phyloP scores from a whole-genome alignment of 2,888 invertebrate genomes.

The Steinernema hermaphroditum region DNA sequence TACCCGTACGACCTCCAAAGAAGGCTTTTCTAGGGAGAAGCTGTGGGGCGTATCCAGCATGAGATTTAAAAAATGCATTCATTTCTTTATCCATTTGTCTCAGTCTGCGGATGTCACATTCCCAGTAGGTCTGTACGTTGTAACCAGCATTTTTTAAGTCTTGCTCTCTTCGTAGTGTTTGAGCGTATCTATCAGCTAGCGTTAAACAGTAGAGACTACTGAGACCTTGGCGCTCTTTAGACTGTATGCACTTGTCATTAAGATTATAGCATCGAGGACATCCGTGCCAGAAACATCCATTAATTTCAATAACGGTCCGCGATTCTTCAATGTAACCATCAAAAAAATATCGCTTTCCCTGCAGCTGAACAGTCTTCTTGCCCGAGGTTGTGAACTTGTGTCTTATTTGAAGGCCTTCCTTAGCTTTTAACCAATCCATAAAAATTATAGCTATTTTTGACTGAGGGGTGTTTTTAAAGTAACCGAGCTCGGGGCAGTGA shows the following conservation, averaged over 20 bases:
- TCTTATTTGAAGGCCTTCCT: not conserved
- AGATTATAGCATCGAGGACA: not conserved
- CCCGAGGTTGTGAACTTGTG: not conserved
- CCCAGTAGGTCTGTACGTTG: not conserved
- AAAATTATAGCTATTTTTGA: not conserved
- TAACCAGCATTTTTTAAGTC: not conserved
- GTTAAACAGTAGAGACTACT: not conserved
- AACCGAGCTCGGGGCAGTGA: not conserved
- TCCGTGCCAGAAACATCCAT: not conserved
- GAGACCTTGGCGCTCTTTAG: not conserved
- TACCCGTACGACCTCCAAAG: not conserved
- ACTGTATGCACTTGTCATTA: not conserved
- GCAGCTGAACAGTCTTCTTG: too few species aligned
- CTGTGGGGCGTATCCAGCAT: not conserved
- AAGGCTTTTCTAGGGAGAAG: not conserved
- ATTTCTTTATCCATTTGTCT: not conserved
- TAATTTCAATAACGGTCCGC: not conserved
- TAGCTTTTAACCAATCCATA: not conserved
- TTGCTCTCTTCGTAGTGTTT: not conserved
- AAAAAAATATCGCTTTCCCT: too few species aligned
- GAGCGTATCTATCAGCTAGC: not conserved
- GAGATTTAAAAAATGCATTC: not conserved
- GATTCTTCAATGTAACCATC: not conserved
- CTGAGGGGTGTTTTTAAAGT: not conserved
- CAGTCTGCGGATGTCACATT: not conserved